Conservation (phyloP, 2,888 invertebrate genomes). For the Hydrotaea diabolus region DNA sequence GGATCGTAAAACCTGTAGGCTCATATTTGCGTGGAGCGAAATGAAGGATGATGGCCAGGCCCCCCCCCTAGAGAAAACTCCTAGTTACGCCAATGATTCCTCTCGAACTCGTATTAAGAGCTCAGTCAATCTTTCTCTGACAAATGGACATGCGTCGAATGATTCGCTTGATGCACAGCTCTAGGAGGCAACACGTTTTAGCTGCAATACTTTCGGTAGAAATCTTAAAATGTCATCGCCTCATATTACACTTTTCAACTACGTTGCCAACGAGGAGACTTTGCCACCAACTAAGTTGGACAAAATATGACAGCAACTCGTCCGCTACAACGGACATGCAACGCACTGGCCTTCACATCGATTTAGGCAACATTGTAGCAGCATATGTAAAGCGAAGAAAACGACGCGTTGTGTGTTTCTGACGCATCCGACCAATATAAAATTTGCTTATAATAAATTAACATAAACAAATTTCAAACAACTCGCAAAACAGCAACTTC, state of each 20-base stretch:
- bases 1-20: too few species aligned
- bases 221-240: neutral
- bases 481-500: constrained; percentile 41
- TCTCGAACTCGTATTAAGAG: too few species aligned
- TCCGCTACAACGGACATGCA: neutral
- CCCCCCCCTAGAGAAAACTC: too few species aligned
- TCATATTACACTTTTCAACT: neutral
- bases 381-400: neutral
- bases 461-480: constrained; percentile 65
- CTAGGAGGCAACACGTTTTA: neutral
- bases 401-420: constrained; percentile 16
- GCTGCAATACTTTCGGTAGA: neutral
- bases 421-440: constrained; percentile 45
- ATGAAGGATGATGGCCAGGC: too few species aligned
- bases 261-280: neutral
- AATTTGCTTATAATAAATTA: constrained; percentile 58
- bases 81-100: too few species aligned
- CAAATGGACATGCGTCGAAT: neutral
- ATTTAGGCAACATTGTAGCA: constrained; percentile 2
- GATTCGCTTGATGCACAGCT: neutral
- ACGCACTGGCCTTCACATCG: neutral
- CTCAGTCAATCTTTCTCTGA: neutral
- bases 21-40: too few species aligned
- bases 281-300: neutral
- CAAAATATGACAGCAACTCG: constrained; percentile 13